Base-by-base conservation (phyloP, 2,113 vertebrate genomes). In the Galbula dea region DNA sequence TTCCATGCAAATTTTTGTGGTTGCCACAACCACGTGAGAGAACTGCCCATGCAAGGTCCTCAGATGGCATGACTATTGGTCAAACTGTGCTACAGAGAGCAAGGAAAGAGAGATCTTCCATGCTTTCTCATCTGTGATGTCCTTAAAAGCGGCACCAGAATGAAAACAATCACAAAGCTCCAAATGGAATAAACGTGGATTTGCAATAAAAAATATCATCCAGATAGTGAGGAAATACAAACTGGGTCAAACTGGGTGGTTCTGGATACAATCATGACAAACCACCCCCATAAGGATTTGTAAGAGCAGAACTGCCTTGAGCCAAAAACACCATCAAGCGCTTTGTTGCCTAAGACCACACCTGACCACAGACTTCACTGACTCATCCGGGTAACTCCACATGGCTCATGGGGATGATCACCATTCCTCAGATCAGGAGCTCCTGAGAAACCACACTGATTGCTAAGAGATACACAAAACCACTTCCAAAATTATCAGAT, bases 11-110 rank as follows among this genome's bases (percentile, higher is more conserved):
- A 86, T n/a, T n/a, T n/a, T n/a, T n/a, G n/a, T n/a, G n/a, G n/a
- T n/a, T n/a, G 36, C 49, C 24, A 69, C 24, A 74, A 26, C 29
- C 26, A 59, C 0, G 0, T 23, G 41, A 39, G 15, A 59, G 17
- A 68, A 39, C 9, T 2, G 6, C 19, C 24, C 17, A 16, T 0
- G 9, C 0, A 3, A 45, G 48, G 30, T 17, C 9, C 29, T 18
- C 9, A 12, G 32, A 34, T 23, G 29, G 41, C 5, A 12, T 2
- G 15, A 30, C 52, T 65, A n/a, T 0, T 2, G 45, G 39, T 49
- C 29, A 45, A 32, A 39, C 4, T 1, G 3, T 17, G 24, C 45
- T 39, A 26, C 57, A 20, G 34, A 58, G 54, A 83, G 41, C 1
- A 3, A 54, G 39, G 39, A 69, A 17, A 32, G 7, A 83, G 39